These are phyloP conservation scores for Sebastes diploproa DNA, from an alignment of 2,797 vertebrate species.

Conservation along the genomic window DNA sequence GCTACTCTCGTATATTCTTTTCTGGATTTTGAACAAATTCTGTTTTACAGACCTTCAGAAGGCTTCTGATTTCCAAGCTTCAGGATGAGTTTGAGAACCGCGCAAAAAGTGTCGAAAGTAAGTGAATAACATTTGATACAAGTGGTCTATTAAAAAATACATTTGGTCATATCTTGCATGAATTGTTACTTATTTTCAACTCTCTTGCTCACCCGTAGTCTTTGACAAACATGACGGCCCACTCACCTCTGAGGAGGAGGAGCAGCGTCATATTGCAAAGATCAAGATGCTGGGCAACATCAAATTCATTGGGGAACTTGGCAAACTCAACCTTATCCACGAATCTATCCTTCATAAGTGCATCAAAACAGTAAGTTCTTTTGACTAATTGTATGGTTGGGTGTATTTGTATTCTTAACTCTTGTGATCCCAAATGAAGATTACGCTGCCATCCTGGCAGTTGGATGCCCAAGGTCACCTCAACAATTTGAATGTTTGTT, in stretches of 20 bases:
- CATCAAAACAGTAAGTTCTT: slow-evolving; percentile 97
- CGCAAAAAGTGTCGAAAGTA: slow-evolving; percentile 98
- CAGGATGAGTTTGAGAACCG: slow-evolving; percentile 99
- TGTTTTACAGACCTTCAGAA: slow-evolving; percentile 92
- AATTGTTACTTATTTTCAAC: background rate
- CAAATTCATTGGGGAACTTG: slow-evolving; percentile 99
- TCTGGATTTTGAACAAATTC: background rate
- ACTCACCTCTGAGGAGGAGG: slow-evolving; percentile 97
- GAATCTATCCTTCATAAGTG: slow-evolving; percentile 99
- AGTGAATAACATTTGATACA: slow-evolving; percentile 54
- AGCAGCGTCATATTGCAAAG: slow-evolving; percentile 98
- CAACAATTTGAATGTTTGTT: background rate
- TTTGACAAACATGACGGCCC: slow-evolving; percentile 96
- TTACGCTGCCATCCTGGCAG: background rate
- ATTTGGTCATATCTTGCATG: background rate
- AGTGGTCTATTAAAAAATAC: background rate
- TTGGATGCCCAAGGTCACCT: background rate
- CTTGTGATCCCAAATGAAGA: background rate
- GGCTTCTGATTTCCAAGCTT: slow-evolving; percentile 99
- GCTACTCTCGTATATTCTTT: accelerated
- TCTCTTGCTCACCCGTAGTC: slow-evolving; percentile 75
- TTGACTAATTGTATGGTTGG: background rate
- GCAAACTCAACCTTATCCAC: slow-evolving; percentile 99
- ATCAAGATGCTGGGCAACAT: slow-evolving; percentile 99
- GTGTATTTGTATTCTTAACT: background rate